Base-by-base conservation (phyloP, 2,888 invertebrate genomes). In the Tetranychus truncatus region DNA sequence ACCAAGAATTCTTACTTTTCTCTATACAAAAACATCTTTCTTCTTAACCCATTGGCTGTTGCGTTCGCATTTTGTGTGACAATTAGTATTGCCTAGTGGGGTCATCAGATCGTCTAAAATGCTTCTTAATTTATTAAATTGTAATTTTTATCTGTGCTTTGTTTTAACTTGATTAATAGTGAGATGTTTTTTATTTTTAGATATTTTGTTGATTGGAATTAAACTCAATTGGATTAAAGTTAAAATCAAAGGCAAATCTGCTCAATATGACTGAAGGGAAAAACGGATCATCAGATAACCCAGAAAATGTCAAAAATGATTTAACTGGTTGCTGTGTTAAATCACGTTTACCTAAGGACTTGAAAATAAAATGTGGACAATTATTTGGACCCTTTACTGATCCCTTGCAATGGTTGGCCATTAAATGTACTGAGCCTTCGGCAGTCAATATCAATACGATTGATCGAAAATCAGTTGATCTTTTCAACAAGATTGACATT, bases 401-500 rank as follows among this genome's bases (percentile, higher is more conserved):
- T 45, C 75, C 75, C 65, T n/a, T 75, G 20, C 75, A 75, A 45
- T 75, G 75, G 75, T 44, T 75, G 18, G 66, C 73, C 44, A 34
- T 75, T 24, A 73, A 75, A 45, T 66, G 44, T 34, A 74, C 66
- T 11, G 55, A 55, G 7, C 55, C 55, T 55, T 55, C 55, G 55
- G 7, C 15, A 15, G 15, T 6, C 55, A 55, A 55, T 55, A 55
- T 15, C 55, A 74, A 67, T 46, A 45, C 44, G 11, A 6, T 55
- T 9, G 45, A 71, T 20, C 18, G 21, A 11, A 15, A 34, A 24
- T 24, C 75, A 73, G 21, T 21, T 0, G 65, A 73, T 18, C 55
- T 67, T 80, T 81, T 74, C 80, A 81, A 65, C 18, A 66, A 73
- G 15, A 69, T 78, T 21, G 75, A 77, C 5, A 78, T 75, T 34